phyloP scores from a whole-genome alignment of 2,797 vertebrate species.

The Rhadinocentrus ornatus region DNA sequence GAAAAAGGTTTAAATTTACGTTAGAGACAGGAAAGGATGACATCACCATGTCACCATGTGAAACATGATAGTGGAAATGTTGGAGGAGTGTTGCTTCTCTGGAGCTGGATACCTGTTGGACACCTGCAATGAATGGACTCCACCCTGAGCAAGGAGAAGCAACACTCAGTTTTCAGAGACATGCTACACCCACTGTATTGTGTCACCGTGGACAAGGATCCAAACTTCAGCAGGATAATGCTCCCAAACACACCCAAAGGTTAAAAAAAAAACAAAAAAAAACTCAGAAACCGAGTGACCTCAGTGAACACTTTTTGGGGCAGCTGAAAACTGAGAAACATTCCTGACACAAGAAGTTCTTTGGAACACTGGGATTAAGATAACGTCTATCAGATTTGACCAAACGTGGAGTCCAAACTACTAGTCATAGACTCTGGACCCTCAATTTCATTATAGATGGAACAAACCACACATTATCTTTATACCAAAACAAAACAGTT shows the following conservation, averaged over 20 bases:
- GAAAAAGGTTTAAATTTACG: neutral
- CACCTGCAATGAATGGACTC: neutral
- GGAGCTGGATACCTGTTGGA: neutral
- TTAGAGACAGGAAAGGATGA: neutral
- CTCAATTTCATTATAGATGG: no score
- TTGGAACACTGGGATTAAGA: neutral
- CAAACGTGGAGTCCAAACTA: neutral
- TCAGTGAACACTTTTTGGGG: neutral
- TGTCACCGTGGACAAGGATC: neutral
- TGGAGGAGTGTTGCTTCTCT: neutral
- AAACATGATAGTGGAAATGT: neutral
- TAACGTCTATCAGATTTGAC: constrained; percentile 4
- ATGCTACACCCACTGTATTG: neutral
- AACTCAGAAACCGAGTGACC: neutral
- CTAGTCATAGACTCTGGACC: no score
- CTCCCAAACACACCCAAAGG: neutral
- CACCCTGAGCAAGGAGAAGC: neutral
- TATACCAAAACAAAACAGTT: neutral
- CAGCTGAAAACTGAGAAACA: constrained; percentile 5
- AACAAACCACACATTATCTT: neutral
- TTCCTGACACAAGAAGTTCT: constrained; percentile 4
- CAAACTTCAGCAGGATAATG: constrained; percentile 5
- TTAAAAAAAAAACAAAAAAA: neutral
- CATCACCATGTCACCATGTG: neutral
- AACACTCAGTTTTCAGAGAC: neutral